Conservation (phyloP, 2,797 vertebrate species). For the Garrulus glandarius region DNA sequence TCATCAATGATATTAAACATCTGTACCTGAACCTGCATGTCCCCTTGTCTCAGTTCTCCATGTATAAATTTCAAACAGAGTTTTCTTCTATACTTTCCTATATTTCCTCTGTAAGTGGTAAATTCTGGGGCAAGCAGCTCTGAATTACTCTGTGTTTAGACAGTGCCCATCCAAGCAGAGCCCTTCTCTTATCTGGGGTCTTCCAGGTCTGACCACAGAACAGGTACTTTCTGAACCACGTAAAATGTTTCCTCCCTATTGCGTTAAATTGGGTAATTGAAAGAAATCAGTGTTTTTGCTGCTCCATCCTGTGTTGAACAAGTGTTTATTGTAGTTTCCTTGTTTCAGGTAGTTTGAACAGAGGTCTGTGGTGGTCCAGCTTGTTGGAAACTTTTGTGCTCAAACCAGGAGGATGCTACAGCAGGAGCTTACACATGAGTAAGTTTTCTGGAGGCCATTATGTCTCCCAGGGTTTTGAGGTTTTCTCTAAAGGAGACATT, state of each 20-base stretch:
- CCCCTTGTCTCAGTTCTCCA: not conserved
- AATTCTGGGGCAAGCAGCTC: not conserved
- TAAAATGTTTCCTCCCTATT: not conserved
- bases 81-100: not conserved
- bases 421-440: not conserved
- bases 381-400: not conserved
- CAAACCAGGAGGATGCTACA: not conserved
- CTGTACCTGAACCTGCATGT: not conserved
- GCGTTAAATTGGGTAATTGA: not conserved
- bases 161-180: not conserved
- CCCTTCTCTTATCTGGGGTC: not conserved
- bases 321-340: not conserved
- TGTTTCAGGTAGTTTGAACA: not conserved
- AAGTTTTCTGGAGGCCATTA: slow-evolving; percentile 23
- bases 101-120: not conserved
- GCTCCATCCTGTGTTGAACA: not conserved
- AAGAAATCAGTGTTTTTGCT: not conserved
- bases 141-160: not conserved
- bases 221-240: not conserved
- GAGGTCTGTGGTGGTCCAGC: not conserved
- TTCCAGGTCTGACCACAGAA: not conserved
- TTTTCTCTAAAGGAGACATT: not conserved
- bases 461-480: not conserved
- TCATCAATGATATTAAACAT: not conserved
- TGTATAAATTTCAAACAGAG: not conserved